Base-by-base conservation (phyloP, 1,140 invertebrate species). In the Hycleus cichorii region DNA sequence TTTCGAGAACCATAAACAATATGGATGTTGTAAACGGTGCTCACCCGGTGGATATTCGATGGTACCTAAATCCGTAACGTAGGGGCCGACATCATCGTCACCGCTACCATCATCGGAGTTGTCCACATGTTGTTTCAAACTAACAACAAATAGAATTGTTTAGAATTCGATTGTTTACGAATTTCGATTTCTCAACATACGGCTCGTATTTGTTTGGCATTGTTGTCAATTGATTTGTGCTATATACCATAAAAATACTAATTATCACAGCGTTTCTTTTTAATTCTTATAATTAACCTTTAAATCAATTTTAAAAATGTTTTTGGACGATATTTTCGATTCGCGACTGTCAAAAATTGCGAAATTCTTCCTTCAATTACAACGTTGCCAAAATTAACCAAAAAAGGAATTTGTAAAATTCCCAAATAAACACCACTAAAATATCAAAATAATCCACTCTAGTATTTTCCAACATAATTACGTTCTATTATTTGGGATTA, bases 1-100 rank as follows among this genome's bases (percentile, higher is more conserved):
- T 64, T 84, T 79, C 64, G 91, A 93, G 74, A 89, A 95, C 89
- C 92, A 95, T 67, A 95, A 81, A 68, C 89, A 88, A 76, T 95
- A 95, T 43, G 85, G 83, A 78, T 89, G 93, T 73, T 95, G 91
- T 62, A 96, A 77, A 72, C 86, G 86, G 72, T 95, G 92, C 70
- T 95, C 89, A 58, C 85, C 83, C 63, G 84, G 80, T 59, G 79
- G 85, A 66, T 89, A 84, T 70, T 83, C 81, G 65, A 88, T 75
- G 53, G 83, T 80, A 58, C 77, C 72, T 39, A 74, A 59, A 52
- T 74, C 72, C 40, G 63, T 58, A 27, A 69, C 70, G 58, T 72
- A 67, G 24, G 57, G 60, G 45, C 67, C 66, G 32, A 69, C 47
- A 8, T 83, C 80, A 26, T 83, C 80, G 45, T 83, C 80, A n/a